Base-by-base conservation (phyloP, 2,888 invertebrate genomes). In the Eupeodes latifasciatus region DNA sequence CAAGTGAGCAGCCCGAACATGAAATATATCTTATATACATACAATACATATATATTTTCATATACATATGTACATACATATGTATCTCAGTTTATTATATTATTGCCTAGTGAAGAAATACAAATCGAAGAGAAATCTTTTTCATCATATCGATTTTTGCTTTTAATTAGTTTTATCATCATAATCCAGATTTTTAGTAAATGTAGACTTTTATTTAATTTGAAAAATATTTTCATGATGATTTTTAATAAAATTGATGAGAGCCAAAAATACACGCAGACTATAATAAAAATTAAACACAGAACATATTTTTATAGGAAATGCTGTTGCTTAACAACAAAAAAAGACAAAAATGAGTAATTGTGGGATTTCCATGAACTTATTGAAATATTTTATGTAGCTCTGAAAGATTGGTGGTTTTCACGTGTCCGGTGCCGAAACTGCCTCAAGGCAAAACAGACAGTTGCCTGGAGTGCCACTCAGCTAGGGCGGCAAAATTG, bases 201-300 rank as follows among this genome's bases (percentile, higher is more conserved):
- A 62, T 47, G 66, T 64, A 51, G 57, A 27, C 16, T 72, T 64
- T 86, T 78, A 75, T 74, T 82, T 86, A 82, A 85, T 67, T 55
- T 16, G 14, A 59, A 71, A 82, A 44, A 75, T 78, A 83, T 75
- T 55, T 64, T 67, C n/a, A 55, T 83, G 75, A 49, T 86, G 75
- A 75, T 71, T 79, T 75, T 69, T 44, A 66, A 57, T 57, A 75
- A 67, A 53, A 27, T 27, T 14, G 64, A 66, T 57, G 12, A 62
- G 19, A 14, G 16, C 74, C 82, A 86, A 82, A 81, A 66, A 82
- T 40, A 77, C 53, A 34, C 57, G 36, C 61, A 72, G 44, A 71
- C 51, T 16, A 6, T 34, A 16, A 19, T 6, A 53, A 53, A 27
- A 34, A 49, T 4, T 27, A 5, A 40, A 66, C 14, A 49, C 5